Evolutionary conservation across 1,140 invertebrate genomes (phyloP), one percentile per base, ranked within the genome.

Genomic region (Andricus grossulariae): DNA sequence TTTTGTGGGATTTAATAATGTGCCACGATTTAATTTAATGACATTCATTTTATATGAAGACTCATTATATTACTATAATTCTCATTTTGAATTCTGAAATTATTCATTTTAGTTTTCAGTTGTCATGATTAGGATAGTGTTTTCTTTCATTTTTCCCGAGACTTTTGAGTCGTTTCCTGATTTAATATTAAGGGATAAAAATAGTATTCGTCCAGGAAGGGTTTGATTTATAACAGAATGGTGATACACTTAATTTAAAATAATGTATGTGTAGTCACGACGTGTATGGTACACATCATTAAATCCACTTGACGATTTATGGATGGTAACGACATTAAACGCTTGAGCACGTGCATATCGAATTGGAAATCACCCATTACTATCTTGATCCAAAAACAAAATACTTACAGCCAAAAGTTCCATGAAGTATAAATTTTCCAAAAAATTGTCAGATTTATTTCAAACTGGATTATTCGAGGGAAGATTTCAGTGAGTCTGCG

Each of bases 141-240:
- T 45, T 45, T 45, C 39, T 10, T 45, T 45, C 39, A 45, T 45
- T 11, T 45, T 45, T 3, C 7, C 6, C 7, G 10, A 45, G 10
- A 45, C 6, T 10, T 45, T 45, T 8, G 39, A 45, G 2, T 1
- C 39, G 7, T 45, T 45, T 45, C 8, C 39, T 18, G 1, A 55
- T 12, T 55, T 55, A 12, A 19, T 4, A 19, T 6, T 54, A n/a
- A 54, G 18, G 18, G 18, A 55, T 55, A 19, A 19, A 66, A 32
- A 66, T 66, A 66, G 39, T 66, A 39, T 66, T 66, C 39, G 60
- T 45, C 25, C 60, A 66, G 60, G 45, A 66, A 60, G 13, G 13
- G 15, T 60, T 66, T 39, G 13, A n/a, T 54, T 54, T 54, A 3
- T 10, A 45, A 54, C 10, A 16, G 18, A 54, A 3, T 19, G n/a